Conservation (phyloP, 2,113 vertebrate species). For the Hypanus sabinus region DNA sequence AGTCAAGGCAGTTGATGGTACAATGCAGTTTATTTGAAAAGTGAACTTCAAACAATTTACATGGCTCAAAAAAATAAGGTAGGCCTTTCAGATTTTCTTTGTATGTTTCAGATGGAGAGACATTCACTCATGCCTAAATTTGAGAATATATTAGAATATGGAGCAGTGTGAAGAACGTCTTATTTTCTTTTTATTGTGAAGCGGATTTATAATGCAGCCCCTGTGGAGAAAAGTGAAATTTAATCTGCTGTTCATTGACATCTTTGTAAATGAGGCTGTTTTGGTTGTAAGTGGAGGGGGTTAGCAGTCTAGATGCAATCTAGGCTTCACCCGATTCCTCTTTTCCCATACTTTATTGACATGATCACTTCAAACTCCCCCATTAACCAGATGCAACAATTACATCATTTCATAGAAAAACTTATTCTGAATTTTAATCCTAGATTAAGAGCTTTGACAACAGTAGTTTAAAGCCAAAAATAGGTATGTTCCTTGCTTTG, state of each 20-base stretch:
- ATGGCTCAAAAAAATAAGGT: not conserved
- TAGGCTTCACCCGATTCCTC: not conserved
- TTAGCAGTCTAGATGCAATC: constrained; percentile 7
- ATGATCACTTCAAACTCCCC: not conserved
- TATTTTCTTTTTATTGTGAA: not conserved
- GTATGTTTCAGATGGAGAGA: not conserved
- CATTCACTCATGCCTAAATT: not conserved
- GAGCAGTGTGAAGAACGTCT: not conserved
- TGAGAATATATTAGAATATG: constrained; percentile 16
- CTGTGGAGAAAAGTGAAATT: not conserved
- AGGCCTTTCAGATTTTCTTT: not conserved
- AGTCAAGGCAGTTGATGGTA: too few relatives aligned
- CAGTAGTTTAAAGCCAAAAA: not conserved
- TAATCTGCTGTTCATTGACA: not conserved
- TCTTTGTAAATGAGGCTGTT: constrained; percentile 21
- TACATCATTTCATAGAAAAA: constrained; percentile 1
- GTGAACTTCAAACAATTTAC: not conserved
- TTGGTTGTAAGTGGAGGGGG: not conserved
- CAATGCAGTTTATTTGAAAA: not conserved
- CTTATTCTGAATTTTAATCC: constrained; percentile 33
- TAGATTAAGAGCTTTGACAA: constrained; percentile 17
- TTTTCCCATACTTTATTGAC: not conserved
- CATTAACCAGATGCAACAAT: not conserved
- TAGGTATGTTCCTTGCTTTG: not conserved
- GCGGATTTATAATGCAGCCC: not conserved